Evolutionary conservation across 2,888 invertebrate genomes (phyloP), one percentile per base, ranked within the genome.

Genomic region (Epinotia brunnichana): DNA sequence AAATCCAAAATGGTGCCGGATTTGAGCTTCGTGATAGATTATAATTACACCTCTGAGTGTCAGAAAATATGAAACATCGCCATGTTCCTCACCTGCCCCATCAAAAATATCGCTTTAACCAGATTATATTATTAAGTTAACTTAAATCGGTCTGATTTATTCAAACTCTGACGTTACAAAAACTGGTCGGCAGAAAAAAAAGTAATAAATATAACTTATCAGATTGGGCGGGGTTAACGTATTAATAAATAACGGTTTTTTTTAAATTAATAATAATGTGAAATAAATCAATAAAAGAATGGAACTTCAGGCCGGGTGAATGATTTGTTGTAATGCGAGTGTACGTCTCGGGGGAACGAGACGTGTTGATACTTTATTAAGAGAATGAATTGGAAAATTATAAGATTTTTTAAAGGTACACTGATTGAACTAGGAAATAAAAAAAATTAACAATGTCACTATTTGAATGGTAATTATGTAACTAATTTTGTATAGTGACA

Each of bases 281-380:
- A 86, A 89, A 92, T 92, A 93, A 92, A 92, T 92, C 92, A 93
- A 92, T 90, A 89, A 87, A 89, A 89, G 91, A 91, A 91, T 92
- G 91, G 90, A 90, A 91, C 89, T 89, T 88, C 87, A 87, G 87
- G 83, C 82, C 82, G 84, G 87, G 82, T 90, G 92, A 92, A 92
- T 92, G 92, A 93, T 93, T 92, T 93, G 92, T 92, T 88, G 90
- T 91, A 90, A 90, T 91, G 89, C 85, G 89, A 90, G 89, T 85
- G 86, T 85, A 83, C 84, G 84, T 80, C 82, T 85, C 87, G 85
- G 87, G 19, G 13, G 75, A 15, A 0, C 4, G 19, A 60, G 3
- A 0, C 0, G 71, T 77, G 73, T 91, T 90, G 89, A 87, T 89
- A 87, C 84, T 89, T 86, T 75, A 17, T 74, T 35, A 35, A n/a